These are phyloP conservation scores for Patagioenas fasciata DNA, from an alignment of 2,113 vertebrate species.

Conservation along the genomic window DNA sequence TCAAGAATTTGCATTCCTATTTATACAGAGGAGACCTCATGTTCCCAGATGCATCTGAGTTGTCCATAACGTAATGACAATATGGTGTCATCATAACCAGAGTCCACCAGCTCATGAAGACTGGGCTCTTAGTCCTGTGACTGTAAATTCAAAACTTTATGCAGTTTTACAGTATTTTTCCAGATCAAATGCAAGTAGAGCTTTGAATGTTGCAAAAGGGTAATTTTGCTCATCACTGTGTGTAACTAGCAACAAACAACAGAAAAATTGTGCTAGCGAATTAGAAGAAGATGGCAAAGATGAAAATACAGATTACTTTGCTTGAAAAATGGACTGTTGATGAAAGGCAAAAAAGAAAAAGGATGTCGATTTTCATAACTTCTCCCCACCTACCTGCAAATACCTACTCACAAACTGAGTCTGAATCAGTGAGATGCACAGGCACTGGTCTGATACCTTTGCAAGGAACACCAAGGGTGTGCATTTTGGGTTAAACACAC, in stretches of 20 bases:
- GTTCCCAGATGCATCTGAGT: background rate
- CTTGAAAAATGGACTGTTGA: background rate
- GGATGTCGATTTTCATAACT: background rate
- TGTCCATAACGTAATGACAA: background rate
- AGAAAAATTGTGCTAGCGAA: background rate
- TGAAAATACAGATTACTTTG: background rate
- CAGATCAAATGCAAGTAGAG: background rate
- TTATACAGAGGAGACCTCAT: background rate
- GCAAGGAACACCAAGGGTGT: fast-evolving
- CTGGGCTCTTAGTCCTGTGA: background rate
- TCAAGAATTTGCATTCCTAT: background rate
- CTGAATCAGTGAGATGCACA: background rate
- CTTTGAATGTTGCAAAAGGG: background rate
- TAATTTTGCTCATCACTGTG: background rate
- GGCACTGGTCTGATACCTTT: background rate
- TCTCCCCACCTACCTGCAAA: background rate
- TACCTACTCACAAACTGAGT: background rate
- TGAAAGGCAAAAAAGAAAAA: background rate
- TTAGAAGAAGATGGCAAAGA: background rate
- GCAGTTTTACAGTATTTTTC: background rate
- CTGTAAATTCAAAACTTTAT: background rate
- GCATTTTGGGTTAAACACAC: background rate
- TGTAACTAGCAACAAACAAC: background rate
- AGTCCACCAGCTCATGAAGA: background rate
- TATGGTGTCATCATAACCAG: background rate